A percentile compares a stretch with the other conserved stretches of the same genome.
phyloP scores from a whole-genome alignment of 1,140 invertebrate species.

The Ganaspis sp. region DNA sequence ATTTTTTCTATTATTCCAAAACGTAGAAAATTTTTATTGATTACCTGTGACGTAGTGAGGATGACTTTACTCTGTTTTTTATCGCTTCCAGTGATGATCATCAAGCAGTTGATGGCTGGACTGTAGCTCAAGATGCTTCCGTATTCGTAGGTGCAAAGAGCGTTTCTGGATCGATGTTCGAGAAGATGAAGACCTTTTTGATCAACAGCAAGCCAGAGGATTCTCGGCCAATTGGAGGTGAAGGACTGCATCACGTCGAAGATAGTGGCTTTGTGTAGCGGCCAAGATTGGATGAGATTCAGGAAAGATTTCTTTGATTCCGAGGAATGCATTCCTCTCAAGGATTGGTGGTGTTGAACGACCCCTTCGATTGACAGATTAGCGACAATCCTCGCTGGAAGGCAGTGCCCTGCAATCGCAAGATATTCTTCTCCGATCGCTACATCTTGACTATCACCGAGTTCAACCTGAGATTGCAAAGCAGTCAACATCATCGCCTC shows the following conservation, averaged over 20 bases:
- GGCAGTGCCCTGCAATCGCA: constrained; percentile 86
- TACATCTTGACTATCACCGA: constrained; percentile 86
- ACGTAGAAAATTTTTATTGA: no score
- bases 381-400: constrained; percentile 87
- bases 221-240: constrained; percentile 94
- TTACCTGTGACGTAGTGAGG: constrained; percentile 89
- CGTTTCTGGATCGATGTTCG: constrained; percentile 90
- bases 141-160: constrained; percentile 93
- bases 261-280: constrained; percentile 92
- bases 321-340: constrained; percentile 88
- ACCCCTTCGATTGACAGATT: constrained; percentile 87
- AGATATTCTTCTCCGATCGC: constrained; percentile 81
- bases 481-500: constrained; percentile 97
- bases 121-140: constrained; percentile 90
- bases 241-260: constrained; percentile 98
- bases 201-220: constrained; percentile 94
- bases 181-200: constrained; percentile 94
- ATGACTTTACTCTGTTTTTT: constrained; percentile 95
- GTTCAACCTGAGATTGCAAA: constrained; percentile 93
- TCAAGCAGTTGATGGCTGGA: constrained; percentile 90
- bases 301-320: constrained; percentile 95
- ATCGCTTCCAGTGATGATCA: constrained; percentile 92
- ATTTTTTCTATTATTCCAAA: no score
- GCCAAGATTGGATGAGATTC: constrained; percentile 96
- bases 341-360: constrained; percentile 89